A percentile compares a stretch with the other conserved stretches of the same genome.
These are phyloP conservation scores for Zygogramma bicolorata DNA, from an alignment of 2,888 invertebrate genomes.

Conservation along the genomic window DNA sequence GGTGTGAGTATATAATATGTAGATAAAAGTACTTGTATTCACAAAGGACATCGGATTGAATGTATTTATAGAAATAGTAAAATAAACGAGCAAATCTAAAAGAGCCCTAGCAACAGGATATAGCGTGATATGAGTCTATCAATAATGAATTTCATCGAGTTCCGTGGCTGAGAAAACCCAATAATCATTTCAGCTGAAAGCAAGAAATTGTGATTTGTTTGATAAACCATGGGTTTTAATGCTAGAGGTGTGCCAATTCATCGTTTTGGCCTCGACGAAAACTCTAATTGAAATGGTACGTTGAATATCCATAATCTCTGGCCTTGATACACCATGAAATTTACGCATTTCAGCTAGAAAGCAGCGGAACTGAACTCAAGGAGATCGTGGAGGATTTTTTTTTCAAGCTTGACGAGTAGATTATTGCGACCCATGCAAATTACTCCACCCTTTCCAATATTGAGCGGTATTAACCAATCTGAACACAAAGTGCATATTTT, in stretches of 20 bases:
- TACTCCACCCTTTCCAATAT: too few relatives aligned
- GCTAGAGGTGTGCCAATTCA: background rate
- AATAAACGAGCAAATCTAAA: background rate
- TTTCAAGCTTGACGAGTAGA: too few relatives aligned
- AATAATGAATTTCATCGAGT: conserved; percentile 11
- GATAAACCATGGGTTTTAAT: background rate
- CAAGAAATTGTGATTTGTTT: background rate
- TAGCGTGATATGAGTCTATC: conserved; percentile 30
- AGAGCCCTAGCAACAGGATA: conserved; percentile 39
- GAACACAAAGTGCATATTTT: too few relatives aligned
- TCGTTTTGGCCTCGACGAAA: background rate
- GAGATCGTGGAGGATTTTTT: too few relatives aligned
- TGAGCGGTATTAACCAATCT: too few relatives aligned
- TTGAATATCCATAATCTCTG: background rate
- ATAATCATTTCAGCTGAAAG: background rate
- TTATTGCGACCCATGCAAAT: too few relatives aligned
- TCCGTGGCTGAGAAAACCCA: conserved; percentile 5
- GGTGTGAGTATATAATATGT: too few relatives aligned
- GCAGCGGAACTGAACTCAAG: too few relatives aligned
- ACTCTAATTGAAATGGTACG: background rate
- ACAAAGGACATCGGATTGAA: too few relatives aligned
- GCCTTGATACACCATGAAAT: background rate
- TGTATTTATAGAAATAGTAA: background rate
- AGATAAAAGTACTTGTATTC: too few relatives aligned
- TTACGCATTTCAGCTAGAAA: too few relatives aligned